Conservation (phyloP, 2,888 invertebrate species). For the Leucophenga maculata region DNA sequence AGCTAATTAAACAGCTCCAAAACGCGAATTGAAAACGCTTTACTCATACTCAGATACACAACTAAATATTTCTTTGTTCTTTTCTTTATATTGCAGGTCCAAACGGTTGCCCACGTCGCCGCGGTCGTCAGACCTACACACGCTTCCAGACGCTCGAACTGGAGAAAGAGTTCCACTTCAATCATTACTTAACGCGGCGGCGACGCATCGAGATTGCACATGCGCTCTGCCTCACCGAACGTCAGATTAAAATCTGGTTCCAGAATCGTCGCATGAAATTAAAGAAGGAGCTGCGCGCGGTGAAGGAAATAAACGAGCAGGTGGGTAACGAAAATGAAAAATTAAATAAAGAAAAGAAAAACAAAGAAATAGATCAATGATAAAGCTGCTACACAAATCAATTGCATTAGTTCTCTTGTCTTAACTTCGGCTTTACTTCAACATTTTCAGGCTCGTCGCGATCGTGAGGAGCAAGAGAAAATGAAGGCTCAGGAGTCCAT, state of each 20-base stretch:
- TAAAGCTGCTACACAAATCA: background rate
- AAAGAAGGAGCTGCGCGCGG: slow-evolving; percentile 94
- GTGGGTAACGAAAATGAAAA: slow-evolving; percentile 52
- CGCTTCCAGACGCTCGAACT: slow-evolving; percentile 98
- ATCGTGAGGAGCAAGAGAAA: slow-evolving; percentile 91
- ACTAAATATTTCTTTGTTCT: slow-evolving; percentile 32
- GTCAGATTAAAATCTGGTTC: slow-evolving; percentile 98
- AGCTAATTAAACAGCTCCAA: slow-evolving; percentile 55
- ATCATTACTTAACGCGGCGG: slow-evolving; percentile 95
- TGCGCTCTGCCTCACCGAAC: slow-evolving; percentile 94
- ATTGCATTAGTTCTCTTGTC: background rate
- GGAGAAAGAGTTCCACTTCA: slow-evolving; percentile 99
- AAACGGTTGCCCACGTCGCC: slow-evolving; percentile 93
- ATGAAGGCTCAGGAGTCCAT: slow-evolving; percentile 92
- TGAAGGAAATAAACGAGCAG: slow-evolving; percentile 95
- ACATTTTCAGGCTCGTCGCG: slow-evolving; percentile 80
- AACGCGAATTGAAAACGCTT: slow-evolving; percentile 38
- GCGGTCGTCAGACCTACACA: slow-evolving; percentile 97
- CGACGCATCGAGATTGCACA: slow-evolving; percentile 98
- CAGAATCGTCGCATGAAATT: slow-evolving; percentile 97
- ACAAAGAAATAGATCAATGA: background rate
- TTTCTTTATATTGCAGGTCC: slow-evolving; percentile 82
- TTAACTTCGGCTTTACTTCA: slow-evolving; percentile 14
- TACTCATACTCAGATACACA: slow-evolving; percentile 21
- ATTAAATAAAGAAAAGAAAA: background rate